A percentile compares a stretch with the other conserved stretches of the same genome.
Evolutionary conservation across 2,113 vertebrate species (phyloP).

Genomic region (Piliocolobus tephrosceles): DNA sequence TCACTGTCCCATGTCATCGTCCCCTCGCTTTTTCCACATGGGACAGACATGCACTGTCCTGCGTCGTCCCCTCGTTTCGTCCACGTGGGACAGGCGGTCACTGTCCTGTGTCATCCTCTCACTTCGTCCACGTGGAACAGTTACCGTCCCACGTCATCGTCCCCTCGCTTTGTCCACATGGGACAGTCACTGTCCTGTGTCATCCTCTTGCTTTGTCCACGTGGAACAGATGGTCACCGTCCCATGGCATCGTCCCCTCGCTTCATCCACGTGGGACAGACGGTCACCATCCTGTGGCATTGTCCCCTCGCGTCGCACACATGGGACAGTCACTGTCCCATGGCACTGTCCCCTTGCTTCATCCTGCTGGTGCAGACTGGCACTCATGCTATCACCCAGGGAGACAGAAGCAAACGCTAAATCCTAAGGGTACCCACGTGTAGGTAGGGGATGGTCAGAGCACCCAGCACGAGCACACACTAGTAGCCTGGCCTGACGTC

Average conservation of each 20-base stretch:
- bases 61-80: rapidly evolving
- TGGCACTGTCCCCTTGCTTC: not conserved
- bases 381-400: not conserved
- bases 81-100: too few relatives aligned
- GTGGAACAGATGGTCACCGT: rapidly evolving
- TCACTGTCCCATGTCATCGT: too few relatives aligned
- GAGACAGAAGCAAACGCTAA: not conserved
- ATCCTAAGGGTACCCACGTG: rapidly evolving
- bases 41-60: too few relatives aligned
- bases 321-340: too few relatives aligned
- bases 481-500: too few relatives aligned
- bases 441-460: rapidly evolving
- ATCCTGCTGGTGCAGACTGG: not conserved
- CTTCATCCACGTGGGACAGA: too few relatives aligned
- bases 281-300: too few relatives aligned
- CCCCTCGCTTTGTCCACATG: too few relatives aligned
- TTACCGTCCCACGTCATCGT: too few relatives aligned
- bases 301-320: not conserved
- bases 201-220: too few relatives aligned
- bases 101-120: not conserved
- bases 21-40: too few relatives aligned
- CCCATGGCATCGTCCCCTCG: rapidly evolving
- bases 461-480: rapidly evolving
- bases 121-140: not conserved
- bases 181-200: rapidly evolving